Evolutionary conservation across 2,888 invertebrate species (phyloP).

Genomic region (Tinea pellionella): DNA sequence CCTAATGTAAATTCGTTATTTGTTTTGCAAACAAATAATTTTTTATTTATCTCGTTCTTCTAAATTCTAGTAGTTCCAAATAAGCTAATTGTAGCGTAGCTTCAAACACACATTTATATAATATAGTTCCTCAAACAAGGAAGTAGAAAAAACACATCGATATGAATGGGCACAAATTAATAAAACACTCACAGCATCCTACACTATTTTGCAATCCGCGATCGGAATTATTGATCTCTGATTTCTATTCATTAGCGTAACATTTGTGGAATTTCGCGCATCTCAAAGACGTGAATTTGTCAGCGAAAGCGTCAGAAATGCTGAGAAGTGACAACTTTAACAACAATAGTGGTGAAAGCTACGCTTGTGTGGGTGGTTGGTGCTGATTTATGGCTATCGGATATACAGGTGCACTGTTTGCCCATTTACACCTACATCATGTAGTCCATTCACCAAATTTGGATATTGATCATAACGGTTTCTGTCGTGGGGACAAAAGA

Average conservation of each 20-base stretch:
- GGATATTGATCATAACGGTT: neutral
- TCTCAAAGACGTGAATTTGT: conserved; percentile 28
- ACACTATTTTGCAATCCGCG: neutral
- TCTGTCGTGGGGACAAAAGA: neutral
- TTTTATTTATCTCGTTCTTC: too few species aligned
- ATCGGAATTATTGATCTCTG: neutral
- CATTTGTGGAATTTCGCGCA: conserved; percentile 27
- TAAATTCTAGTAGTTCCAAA: neutral
- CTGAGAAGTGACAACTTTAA: conserved; percentile 16
- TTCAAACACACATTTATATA: neutral
- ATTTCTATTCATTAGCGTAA: conserved; percentile 16
- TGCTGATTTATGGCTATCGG: conserved; percentile 30
- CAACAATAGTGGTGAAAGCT: conserved; percentile 50
- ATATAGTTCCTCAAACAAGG: neutral
- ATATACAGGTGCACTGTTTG: conserved; percentile 30
- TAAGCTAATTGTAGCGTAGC: neutral
- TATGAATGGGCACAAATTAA: neutral
- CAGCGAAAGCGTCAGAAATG: conserved; percentile 35
- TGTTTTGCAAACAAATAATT: too few species aligned
- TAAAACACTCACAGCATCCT: neutral
- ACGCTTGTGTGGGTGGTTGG: conserved; percentile 16
- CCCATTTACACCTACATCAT: conserved; percentile 21
- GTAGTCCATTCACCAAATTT: neutral
- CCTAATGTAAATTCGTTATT: too few species aligned
- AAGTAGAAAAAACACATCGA: neutral